Conservation (phyloP, 2,113 vertebrate genomes). For the Rhadina sibilatrix region DNA sequence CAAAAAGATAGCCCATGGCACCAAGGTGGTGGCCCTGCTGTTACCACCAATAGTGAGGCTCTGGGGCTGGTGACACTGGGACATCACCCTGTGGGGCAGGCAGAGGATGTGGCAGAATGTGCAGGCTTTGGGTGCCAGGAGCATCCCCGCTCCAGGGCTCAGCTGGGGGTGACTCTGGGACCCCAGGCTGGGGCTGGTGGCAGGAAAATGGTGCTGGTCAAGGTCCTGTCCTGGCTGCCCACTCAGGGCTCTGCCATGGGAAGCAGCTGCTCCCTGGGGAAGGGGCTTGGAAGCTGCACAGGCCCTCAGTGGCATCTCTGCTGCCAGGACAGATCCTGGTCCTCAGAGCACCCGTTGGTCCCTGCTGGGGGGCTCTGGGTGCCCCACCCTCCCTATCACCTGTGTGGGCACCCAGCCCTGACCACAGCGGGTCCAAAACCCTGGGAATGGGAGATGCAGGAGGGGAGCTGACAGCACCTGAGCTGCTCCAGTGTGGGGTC, state of each 20-base stretch:
- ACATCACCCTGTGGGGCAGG: neutral
- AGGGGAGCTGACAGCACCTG: neutral
- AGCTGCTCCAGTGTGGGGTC: fast-evolving
- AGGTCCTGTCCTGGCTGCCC: neutral
- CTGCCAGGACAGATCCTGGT: neutral
- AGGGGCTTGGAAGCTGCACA: neutral
- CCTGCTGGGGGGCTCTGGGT: neutral
- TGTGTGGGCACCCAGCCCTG: neutral
- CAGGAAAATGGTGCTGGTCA: neutral
- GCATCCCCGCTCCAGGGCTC: neutral
- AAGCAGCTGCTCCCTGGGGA: neutral
- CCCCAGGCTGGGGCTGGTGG: neutral
- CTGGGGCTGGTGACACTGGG: neutral
- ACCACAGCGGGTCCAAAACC: fast-evolving
- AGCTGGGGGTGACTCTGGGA: fast-evolving
- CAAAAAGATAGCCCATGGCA: neutral
- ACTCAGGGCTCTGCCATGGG: fast-evolving
- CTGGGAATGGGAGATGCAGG: neutral
- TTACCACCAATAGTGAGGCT: fast-evolving
- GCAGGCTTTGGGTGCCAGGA: neutral
- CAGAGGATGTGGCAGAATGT: neutral
- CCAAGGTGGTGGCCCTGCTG: fast-evolving
- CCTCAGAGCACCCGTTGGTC: neutral
- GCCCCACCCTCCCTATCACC: neutral
- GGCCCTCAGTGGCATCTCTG: neutral